Evolutionary conservation across 2,888 invertebrate species (phyloP).

Genomic region (Platerodrilus igneus): DNA sequence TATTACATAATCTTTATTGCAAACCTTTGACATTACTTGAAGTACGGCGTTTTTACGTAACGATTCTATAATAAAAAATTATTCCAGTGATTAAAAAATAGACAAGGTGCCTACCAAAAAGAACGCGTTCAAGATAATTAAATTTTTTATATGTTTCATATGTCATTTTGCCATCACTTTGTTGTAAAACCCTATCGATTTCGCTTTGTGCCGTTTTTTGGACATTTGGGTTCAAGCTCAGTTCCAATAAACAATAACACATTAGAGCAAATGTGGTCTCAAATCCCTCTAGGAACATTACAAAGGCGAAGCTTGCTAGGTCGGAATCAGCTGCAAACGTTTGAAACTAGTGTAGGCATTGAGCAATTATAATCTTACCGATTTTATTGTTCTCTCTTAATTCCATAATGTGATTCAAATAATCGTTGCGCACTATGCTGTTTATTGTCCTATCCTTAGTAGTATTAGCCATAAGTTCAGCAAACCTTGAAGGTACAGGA

Average conservation of each 20-base stretch:
- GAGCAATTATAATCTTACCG: too few relatives aligned
- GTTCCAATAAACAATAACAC: conserved; percentile 41
- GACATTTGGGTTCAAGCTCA: conserved; percentile 43
- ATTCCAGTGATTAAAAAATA: background rate
- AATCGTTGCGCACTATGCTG: conserved; percentile 43
- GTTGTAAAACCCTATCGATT: conserved; percentile 35
- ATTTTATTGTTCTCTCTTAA: conserved; percentile 34
- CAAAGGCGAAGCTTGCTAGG: too few relatives aligned
- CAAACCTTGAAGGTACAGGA: too few relatives aligned
- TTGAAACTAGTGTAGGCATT: too few relatives aligned
- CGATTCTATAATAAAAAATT: conserved; percentile 13
- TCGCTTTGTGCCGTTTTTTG: conserved; percentile 47
- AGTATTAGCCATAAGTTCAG: conserved; percentile 38
- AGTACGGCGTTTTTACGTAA: conserved; percentile 18
- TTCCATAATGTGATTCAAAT: conserved; percentile 43
- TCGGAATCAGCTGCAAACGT: too few relatives aligned
- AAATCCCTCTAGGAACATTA: conserved; percentile 49
- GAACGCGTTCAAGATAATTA: conserved; percentile 48
- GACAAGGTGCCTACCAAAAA: conserved; percentile 34
- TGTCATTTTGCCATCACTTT: conserved; percentile 38
- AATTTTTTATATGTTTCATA: conserved; percentile 47
- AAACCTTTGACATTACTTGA: conserved; percentile 9
- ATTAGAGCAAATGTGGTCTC: conserved; percentile 48
- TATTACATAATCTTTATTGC: conserved; percentile 14
- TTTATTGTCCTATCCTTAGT: conserved; percentile 42